phyloP scores from a whole-genome alignment of 2,113 vertebrate genomes.

The Lepisosteus osseus region DNA sequence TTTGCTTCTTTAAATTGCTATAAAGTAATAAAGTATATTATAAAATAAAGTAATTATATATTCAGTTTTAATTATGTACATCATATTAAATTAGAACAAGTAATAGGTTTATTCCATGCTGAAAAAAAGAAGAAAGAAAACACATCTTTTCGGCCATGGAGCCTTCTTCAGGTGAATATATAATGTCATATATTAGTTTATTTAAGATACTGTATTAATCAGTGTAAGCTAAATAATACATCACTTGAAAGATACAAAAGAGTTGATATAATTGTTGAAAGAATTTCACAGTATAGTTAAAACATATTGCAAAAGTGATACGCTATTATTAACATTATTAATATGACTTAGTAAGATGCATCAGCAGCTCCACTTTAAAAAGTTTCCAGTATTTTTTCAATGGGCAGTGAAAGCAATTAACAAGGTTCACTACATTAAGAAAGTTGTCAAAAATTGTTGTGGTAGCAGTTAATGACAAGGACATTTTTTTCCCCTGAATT shows the following conservation, averaged over 20 bases:
- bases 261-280: conserved; percentile 51
- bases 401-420: too few relatives aligned
- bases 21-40: conserved; percentile 27
- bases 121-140: too few relatives aligned
- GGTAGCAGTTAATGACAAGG: too few relatives aligned
- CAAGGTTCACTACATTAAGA: too few relatives aligned
- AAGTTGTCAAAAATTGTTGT: too few relatives aligned
- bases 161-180: too few relatives aligned
- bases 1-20: conserved; percentile 3
- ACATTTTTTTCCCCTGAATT: too few relatives aligned
- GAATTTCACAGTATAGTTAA: conserved; percentile 38
- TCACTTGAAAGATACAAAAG: conserved; percentile 40
- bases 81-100: conserved; percentile 25
- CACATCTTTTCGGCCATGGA: too few relatives aligned
- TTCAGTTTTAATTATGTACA: conserved; percentile 36
- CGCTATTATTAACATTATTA: conserved; percentile 36
- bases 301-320: too few relatives aligned
- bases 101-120: too few relatives aligned
- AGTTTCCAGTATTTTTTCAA: too few relatives aligned
- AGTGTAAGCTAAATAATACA: conserved; percentile 44
- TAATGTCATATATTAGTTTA: conserved; percentile 19
- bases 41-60: conserved; percentile 26
- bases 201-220: conserved; percentile 27
- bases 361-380: too few relatives aligned
- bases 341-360: conserved; percentile 36